phyloP scores from a whole-genome alignment of 2,797 vertebrate species.

The Pempheris klunzingeri region DNA sequence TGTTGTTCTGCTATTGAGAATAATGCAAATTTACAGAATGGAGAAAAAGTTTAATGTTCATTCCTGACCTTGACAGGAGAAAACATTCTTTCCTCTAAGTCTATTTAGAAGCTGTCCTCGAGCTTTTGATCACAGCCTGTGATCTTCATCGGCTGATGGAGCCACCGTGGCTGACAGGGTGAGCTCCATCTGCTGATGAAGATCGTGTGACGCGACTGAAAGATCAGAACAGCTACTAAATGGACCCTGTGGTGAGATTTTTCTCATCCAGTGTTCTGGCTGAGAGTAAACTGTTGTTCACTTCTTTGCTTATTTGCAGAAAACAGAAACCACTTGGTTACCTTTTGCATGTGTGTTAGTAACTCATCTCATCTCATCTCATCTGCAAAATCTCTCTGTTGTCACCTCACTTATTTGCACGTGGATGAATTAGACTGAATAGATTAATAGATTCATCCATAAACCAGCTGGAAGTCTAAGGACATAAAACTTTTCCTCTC shows the following conservation, averaged over 20 bases:
- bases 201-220: neutral
- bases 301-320: neutral
- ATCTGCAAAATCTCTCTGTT: neutral
- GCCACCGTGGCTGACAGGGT: neutral
- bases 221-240: no score
- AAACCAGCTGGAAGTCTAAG: neutral
- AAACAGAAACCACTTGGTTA: neutral
- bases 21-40: neutral
- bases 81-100: no score
- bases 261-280: neutral
- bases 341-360: neutral
- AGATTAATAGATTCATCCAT: neutral
- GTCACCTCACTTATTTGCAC: no score
- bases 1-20: no score
- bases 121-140: neutral
- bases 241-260: neutral
- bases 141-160: neutral
- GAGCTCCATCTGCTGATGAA: neutral
- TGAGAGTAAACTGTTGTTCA: neutral
- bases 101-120: neutral
- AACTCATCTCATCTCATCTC: neutral
- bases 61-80: neutral
- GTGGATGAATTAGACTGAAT: neutral
- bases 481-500: slow-evolving; percentile 23
- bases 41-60: neutral